Evolutionary conservation across 1,140 invertebrate genomes (phyloP).

Genomic region (Caenorhabditis brenneri): DNA sequence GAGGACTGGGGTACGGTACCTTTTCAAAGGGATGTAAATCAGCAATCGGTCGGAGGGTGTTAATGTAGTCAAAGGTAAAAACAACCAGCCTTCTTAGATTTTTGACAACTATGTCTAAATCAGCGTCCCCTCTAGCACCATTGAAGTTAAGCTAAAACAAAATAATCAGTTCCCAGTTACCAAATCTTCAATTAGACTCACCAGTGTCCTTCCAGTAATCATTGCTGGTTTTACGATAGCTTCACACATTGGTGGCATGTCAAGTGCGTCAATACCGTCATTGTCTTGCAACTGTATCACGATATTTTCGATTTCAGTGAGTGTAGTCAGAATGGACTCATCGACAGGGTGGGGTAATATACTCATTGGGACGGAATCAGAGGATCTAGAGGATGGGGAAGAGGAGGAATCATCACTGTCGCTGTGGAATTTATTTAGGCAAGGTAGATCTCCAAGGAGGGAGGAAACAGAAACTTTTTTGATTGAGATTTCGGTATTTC

Average conservation of each 20-base stretch:
- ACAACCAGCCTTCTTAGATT: slow-evolving; percentile 63
- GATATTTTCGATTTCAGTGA: slow-evolving; percentile 63
- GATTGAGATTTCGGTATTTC: slow-evolving; percentile 33
- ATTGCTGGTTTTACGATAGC: slow-evolving; percentile 55
- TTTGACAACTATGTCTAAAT: slow-evolving; percentile 34
- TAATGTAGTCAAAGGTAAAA: slow-evolving; percentile 69
- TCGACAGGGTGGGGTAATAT: too few relatives aligned
- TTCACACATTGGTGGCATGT: slow-evolving; percentile 53
- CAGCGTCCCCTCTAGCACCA: slow-evolving; percentile 50
- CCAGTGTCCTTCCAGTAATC: slow-evolving; percentile 51
- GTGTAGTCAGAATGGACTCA: slow-evolving; percentile 16
- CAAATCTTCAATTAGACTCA: not conserved
- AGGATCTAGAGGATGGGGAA: slow-evolving; percentile 45
- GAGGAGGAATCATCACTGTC: slow-evolving; percentile 40
- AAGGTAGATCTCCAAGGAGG: slow-evolving; percentile 51
- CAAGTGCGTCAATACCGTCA: not conserved
- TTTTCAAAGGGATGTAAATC: slow-evolving; percentile 63
- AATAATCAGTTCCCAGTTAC: slow-evolving; percentile 37
- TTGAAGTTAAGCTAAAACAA: slow-evolving; percentile 62
- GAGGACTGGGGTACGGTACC: slow-evolving; percentile 44
- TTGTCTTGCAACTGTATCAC: slow-evolving; percentile 54
- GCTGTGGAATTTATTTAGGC: slow-evolving; percentile 34
- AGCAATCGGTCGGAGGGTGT: slow-evolving; percentile 70
- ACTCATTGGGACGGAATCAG: slow-evolving; percentile 46
- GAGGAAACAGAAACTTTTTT: slow-evolving; percentile 53